Conservation (phyloP, 2,113 vertebrate species). For the Equus quagga region DNA sequence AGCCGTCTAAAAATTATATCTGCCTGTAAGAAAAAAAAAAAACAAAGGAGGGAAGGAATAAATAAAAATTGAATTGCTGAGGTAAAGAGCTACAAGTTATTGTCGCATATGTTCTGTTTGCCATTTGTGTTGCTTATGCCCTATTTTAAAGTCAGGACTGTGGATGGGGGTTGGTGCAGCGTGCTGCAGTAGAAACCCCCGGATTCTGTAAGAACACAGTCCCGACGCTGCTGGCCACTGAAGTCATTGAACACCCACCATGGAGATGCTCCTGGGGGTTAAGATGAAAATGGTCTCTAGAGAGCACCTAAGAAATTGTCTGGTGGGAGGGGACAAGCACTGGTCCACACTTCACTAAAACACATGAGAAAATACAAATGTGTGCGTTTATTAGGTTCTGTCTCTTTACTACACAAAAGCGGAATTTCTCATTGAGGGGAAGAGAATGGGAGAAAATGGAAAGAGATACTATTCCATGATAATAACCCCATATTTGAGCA, state of each 20-base stretch:
- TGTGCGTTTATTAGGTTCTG: no score
- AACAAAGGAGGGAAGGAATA: background rate
- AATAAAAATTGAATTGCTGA: background rate
- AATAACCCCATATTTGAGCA: background rate
- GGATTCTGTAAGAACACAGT: background rate
- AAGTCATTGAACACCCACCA: background rate
- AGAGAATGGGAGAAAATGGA: background rate
- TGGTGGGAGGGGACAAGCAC: background rate
- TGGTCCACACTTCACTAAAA: background rate
- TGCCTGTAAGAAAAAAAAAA: background rate
- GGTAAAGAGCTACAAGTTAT: background rate
- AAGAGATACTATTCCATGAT: no score
- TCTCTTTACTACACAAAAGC: background rate
- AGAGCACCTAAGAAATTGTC: background rate
- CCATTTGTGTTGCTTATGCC: background rate
- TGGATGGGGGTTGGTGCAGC: no score
- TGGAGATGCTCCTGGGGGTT: background rate
- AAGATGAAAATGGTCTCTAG: background rate
- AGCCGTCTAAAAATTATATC: background rate
- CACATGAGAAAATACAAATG: background rate
- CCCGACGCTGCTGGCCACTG: rapidly evolving
- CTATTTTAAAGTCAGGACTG: background rate
- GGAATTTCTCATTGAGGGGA: background rate
- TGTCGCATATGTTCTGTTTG: background rate
- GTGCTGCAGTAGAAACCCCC: rapidly evolving